These are phyloP conservation scores for Parasteatoda tepidariorum DNA, from an alignment of 1,140 invertebrate species.

Conservation along the genomic window DNA sequence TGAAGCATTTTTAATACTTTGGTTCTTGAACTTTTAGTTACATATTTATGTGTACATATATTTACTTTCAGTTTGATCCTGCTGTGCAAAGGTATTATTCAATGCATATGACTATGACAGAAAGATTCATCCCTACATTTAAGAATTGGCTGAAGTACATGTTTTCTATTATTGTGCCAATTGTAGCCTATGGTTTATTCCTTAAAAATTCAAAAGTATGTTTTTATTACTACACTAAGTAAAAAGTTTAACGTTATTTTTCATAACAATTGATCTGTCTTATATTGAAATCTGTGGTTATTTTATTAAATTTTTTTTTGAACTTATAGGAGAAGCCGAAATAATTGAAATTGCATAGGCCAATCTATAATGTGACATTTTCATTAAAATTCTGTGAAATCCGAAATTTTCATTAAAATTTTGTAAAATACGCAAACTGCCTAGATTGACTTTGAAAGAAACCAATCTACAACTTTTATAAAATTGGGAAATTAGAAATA, in stretches of 20 bases:
- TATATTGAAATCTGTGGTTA: neutral
- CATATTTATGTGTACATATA: no score
- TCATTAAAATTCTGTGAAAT: neutral
- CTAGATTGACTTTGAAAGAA: no score
- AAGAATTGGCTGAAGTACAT: conserved; percentile 36
- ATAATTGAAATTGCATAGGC: neutral
- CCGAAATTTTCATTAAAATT: neutral
- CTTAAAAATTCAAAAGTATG: conserved; percentile 15
- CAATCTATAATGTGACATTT: neutral
- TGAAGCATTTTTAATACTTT: no score
- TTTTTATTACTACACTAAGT: neutral
- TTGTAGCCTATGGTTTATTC: neutral
- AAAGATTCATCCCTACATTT: conserved; percentile 48
- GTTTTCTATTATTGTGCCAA: conserved; percentile 19
- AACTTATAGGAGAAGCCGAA: neutral
- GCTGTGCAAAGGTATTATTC: conserved; percentile 40
- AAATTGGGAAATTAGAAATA: no score
- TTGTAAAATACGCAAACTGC: no score
- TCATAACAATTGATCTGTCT: neutral
- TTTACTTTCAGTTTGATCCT: conserved; percentile 44
- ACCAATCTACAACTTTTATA: no score
- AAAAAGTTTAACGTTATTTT: neutral
- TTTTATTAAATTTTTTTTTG: neutral
- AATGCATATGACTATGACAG: conserved; percentile 35
- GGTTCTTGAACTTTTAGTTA: no score